Evolutionary conservation across 2,113 vertebrate species (phyloP).

Genomic region (Electrona antarctica): DNA sequence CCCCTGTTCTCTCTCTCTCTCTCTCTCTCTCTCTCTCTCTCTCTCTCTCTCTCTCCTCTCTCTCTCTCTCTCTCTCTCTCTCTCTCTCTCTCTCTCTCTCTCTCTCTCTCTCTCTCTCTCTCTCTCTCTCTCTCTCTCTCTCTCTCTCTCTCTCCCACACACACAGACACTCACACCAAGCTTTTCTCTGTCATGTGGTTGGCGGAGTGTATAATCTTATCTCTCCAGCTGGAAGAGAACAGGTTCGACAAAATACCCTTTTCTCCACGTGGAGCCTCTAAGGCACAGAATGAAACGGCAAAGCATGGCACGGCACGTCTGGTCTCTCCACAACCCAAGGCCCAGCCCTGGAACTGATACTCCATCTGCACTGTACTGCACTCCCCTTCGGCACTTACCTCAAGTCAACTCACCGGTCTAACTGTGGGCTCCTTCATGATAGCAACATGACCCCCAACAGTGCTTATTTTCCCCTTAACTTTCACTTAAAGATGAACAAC

Average conservation of each 20-base stretch:
- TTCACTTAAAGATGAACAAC: too few relatives aligned
- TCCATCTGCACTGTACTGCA: slow-evolving; percentile 44
- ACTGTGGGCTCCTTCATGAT: slow-evolving; percentile 42
- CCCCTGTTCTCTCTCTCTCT: too few relatives aligned
- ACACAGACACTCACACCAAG: slow-evolving; percentile 39
- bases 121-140: not conserved
- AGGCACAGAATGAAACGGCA: slow-evolving; percentile 59
- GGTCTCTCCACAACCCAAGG: slow-evolving; percentile 25
- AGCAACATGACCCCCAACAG: slow-evolving; percentile 63
- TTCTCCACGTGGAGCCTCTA: slow-evolving; percentile 60
- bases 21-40: not conserved
- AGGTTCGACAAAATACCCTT: slow-evolving; percentile 76
- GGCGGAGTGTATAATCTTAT: slow-evolving; percentile 64
- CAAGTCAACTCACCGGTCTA: slow-evolving; percentile 46
- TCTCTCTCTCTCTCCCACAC: slow-evolving; percentile 2
- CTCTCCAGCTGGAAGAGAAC: slow-evolving; percentile 73
- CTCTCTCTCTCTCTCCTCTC: slow-evolving; percentile 26
- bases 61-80: slow-evolving; percentile 2
- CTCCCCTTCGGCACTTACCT: slow-evolving; percentile 53
- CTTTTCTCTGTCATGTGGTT: slow-evolving; percentile 68
- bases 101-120: slow-evolving; percentile 16
- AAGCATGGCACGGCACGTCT: slow-evolving; percentile 71
- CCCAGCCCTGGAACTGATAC: slow-evolving; percentile 23
- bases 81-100: slow-evolving; percentile 47
- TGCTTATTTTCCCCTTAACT: slow-evolving; percentile 37